Conservation (phyloP, 2,113 vertebrate species). For the Poeciliopsis prolifica region DNA sequence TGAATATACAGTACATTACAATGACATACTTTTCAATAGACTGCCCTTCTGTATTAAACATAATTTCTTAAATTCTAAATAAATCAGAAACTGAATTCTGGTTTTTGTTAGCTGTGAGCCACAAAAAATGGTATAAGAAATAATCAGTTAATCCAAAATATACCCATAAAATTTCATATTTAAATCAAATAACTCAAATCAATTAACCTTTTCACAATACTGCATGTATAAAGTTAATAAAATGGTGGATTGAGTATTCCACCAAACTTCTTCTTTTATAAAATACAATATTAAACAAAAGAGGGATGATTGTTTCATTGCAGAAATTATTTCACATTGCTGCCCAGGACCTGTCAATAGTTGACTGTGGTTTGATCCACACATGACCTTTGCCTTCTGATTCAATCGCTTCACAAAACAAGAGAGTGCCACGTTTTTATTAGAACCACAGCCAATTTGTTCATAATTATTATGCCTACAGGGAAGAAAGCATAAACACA, state of each 20-base stretch:
- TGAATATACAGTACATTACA: background rate
- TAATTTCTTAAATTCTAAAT: background rate
- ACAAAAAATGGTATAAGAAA: background rate
- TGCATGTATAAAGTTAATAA: background rate
- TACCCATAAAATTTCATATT: background rate
- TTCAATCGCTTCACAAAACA: slow-evolving; percentile 54
- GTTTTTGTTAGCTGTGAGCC: background rate
- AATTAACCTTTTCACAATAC: background rate
- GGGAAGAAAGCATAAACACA: slow-evolving; percentile 48
- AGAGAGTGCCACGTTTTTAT: slow-evolving; percentile 50
- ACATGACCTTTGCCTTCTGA: slow-evolving; percentile 57
- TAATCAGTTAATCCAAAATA: background rate
- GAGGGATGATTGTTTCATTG: background rate
- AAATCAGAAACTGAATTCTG: background rate
- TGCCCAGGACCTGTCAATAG: slow-evolving; percentile 60
- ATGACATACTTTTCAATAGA: background rate
- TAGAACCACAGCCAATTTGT: slow-evolving; percentile 63
- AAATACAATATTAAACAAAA: background rate
- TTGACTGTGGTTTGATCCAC: slow-evolving; percentile 63
- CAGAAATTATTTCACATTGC: background rate
- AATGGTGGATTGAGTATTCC: background rate
- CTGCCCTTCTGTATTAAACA: background rate
- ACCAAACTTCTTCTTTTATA: background rate
- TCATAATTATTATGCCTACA: slow-evolving; percentile 64
- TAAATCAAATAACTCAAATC: background rate